Percentiles rank a stretch among this genome's conserved stretches.
Evolutionary conservation across 2,113 vertebrate species (phyloP).

Genomic region (Callorhinus ursinus): DNA sequence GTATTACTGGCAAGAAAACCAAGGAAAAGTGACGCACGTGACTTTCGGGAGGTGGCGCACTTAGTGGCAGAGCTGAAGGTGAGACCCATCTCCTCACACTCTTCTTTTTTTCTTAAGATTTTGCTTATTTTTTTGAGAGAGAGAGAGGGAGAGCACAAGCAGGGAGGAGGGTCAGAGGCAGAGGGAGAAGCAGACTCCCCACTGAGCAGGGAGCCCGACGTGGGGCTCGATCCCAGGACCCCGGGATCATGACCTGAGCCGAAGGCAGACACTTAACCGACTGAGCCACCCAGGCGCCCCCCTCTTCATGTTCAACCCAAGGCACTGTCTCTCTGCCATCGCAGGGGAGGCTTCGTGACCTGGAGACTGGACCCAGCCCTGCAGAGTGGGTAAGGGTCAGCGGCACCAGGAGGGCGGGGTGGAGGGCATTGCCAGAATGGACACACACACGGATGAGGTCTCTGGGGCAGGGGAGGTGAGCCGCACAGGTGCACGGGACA

Average conservation of each 20-base stretch:
- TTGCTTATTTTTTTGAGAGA: background rate
- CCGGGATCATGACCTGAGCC: background rate
- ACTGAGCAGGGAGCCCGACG: background rate
- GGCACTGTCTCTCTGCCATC: background rate
- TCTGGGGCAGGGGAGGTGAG: no score
- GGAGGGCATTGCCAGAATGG: background rate
- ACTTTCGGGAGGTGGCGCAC: background rate
- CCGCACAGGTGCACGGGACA: rapidly evolving
- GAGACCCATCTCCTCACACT: background rate
- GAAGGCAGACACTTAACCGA: background rate
- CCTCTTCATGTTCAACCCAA: background rate
- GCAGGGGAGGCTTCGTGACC: background rate
- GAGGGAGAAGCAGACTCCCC: background rate
- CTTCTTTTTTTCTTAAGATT: no score
- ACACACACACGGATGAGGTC: background rate
- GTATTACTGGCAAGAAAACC: background rate
- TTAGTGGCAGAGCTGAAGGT: background rate
- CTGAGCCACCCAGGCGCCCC: background rate
- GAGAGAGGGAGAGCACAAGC: background rate
- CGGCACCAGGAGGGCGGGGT: background rate
- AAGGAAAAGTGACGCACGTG: background rate
- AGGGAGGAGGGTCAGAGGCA: background rate
- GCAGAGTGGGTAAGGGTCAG: background rate
- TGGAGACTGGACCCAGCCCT: background rate
- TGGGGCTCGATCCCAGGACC: background rate